phyloP scores from a whole-genome alignment of 2,888 invertebrate species.

The Adelphocoris suturalis region DNA sequence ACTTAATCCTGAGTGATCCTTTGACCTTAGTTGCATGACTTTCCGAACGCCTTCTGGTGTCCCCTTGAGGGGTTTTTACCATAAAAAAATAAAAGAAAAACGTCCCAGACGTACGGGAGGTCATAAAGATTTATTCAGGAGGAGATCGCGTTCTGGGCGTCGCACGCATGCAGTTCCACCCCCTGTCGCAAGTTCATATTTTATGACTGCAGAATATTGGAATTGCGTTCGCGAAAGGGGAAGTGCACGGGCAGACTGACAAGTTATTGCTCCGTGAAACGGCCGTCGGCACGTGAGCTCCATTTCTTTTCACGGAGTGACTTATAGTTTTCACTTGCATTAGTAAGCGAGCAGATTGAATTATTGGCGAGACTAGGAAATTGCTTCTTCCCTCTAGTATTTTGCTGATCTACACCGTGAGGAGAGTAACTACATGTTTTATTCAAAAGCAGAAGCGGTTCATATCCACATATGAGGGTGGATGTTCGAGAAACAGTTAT shows the following conservation, averaged over 20 bases:
- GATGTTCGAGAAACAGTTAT: too few relatives aligned
- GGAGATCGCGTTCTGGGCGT: background rate
- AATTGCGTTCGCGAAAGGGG: constrained; percentile 6
- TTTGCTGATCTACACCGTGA: background rate
- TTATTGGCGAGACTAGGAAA: constrained; percentile 23
- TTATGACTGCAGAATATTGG: constrained; percentile 42
- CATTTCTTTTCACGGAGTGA: constrained; percentile 2
- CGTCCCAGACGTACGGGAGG: background rate
- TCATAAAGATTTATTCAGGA: constrained; percentile 22
- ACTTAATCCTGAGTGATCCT: too few relatives aligned
- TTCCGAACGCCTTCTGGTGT: background rate
- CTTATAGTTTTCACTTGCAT: background rate
- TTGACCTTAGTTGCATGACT: background rate
- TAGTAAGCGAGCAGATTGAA: constrained; percentile 32
- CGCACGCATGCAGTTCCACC: constrained; percentile 12
- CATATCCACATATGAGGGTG: background rate
- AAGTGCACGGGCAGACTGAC: constrained; percentile 28
- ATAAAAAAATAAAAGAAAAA: background rate
- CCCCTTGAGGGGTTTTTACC: background rate
- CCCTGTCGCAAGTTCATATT: constrained; percentile 19
- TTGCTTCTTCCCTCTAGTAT: background rate
- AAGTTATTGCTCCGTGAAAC: constrained; percentile 28
- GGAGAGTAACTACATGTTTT: background rate
- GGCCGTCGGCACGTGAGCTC: constrained; percentile 34
- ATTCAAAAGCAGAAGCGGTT: background rate